phyloP scores from a whole-genome alignment of 2,797 vertebrate species.

The Scolopax rusticola region DNA sequence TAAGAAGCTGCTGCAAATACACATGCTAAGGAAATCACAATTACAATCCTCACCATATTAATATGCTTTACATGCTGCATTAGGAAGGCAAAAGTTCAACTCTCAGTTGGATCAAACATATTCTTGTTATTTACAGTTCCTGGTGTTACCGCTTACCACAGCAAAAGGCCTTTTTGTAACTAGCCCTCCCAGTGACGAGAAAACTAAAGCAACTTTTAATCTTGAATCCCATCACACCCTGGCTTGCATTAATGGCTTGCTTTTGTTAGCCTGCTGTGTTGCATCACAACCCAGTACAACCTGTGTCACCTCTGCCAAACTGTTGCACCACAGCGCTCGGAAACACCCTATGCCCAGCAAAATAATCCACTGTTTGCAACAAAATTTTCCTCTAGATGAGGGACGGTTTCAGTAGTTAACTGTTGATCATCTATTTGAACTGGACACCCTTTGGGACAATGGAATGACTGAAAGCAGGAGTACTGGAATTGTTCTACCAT shows the following conservation, averaged over 20 bases:
- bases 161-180: constrained; percentile 12
- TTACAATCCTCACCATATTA: neutral
- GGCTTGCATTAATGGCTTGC: constrained; percentile 18
- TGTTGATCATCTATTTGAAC: neutral
- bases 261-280: constrained; percentile 26
- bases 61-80: neutral
- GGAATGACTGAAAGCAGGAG: neutral
- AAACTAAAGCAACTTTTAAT: constrained; percentile 65
- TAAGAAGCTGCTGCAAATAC: neutral
- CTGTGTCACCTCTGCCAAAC: neutral
- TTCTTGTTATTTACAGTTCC: constrained; percentile 34
- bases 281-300: neutral
- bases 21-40: neutral
- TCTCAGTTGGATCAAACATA: constrained; percentile 29
- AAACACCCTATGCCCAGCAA: neutral
- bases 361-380: neutral
- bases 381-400: neutral
- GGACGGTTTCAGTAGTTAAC: neutral
- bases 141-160: neutral
- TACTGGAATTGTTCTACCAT: neutral
- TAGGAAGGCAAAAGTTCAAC: constrained; percentile 59
- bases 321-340: neutral
- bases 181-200: constrained; percentile 38
- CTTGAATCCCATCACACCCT: constrained; percentile 1
- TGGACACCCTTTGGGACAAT: neutral